phyloP scores from a whole-genome alignment of 2,113 vertebrate genomes.

The Archocentrus centrarchus region DNA sequence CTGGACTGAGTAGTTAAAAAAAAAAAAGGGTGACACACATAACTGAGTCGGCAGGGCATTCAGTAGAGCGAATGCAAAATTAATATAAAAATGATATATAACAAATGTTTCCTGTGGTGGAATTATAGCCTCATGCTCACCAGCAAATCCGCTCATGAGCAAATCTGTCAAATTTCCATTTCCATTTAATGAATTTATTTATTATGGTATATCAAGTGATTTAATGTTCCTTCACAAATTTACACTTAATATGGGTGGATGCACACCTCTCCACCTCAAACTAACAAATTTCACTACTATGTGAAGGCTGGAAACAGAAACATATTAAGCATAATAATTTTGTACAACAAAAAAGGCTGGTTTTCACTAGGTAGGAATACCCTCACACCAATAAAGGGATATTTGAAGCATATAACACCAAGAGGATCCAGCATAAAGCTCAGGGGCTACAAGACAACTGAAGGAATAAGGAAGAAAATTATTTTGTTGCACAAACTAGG shows the following conservation, averaged over 20 bases:
- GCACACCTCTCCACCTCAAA: background rate
- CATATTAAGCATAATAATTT: background rate
- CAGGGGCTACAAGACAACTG: background rate
- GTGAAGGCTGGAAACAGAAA: background rate
- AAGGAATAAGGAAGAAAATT: background rate
- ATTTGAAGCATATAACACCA: background rate
- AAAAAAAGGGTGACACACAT: background rate
- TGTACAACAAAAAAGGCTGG: background rate
- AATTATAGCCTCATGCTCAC: background rate
- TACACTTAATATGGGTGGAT: background rate
- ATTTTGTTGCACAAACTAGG: too few species aligned
- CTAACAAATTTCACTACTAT: background rate
- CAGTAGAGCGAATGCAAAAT: background rate
- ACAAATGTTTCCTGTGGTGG: conserved; percentile 11
- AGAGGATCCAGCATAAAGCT: background rate
- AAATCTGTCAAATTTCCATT: conserved; percentile 4
- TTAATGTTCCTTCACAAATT: background rate
- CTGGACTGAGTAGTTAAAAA: background rate
- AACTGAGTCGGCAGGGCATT: background rate
- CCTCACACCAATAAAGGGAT: background rate
- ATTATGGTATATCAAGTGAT: background rate
- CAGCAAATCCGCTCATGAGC: background rate
- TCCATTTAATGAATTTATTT: background rate
- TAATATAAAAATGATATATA: background rate
- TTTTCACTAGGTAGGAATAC: background rate